Base-by-base conservation (phyloP, 2,113 vertebrate species). In the human (Homo sapiens) region DNA sequence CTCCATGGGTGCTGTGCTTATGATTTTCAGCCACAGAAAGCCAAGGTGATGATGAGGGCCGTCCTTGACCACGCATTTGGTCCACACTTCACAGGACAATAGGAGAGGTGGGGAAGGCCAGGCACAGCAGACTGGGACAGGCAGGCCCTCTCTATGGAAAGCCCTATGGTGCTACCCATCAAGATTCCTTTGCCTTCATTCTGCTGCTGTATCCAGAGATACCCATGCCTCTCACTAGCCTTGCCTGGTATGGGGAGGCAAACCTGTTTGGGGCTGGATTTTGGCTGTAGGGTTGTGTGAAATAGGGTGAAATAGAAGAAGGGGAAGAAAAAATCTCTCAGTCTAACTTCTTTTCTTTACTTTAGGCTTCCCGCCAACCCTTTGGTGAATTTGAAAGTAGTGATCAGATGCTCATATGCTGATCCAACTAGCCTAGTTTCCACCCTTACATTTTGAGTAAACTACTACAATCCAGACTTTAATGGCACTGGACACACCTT, bases 1-100 rank as follows among this genome's bases (percentile, higher is more conserved):
- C 50, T 5, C 8, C 6, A 0, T 45, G 30, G 52, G 4, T 64
- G 16, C 5, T 32, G 5, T 17, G 18, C 20, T 40, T 35, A 12
- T 38, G 52, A 16, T 57, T 68, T 35, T 55, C 68, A 92, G 48
- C 18, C 27, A 55, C 20, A n/a, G 76, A 82, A 89, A 68, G 64
- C 20, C 18, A 50, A 70, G 8, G 87, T 86, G 18, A 59, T 89
- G 43, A 17, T 18, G 22, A 83, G 64, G 35, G 25, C 11, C 6
- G 5, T 11, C 35, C 72, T 12, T 61, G 52, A 12, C 1, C 1
- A 35, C 3, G 3, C 64, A 1, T 45, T 38, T 73, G 22, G 40
- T 50, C 4, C 38, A 1, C 5, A 7, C 43, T 66, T 61, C 22
- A 25, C 2, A n/a, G 61, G 9, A 27, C 16, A 32, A 38, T 72